Conservation (phyloP, 2,797 vertebrate species). For the Schizopygopsis malacanthus region DNA sequence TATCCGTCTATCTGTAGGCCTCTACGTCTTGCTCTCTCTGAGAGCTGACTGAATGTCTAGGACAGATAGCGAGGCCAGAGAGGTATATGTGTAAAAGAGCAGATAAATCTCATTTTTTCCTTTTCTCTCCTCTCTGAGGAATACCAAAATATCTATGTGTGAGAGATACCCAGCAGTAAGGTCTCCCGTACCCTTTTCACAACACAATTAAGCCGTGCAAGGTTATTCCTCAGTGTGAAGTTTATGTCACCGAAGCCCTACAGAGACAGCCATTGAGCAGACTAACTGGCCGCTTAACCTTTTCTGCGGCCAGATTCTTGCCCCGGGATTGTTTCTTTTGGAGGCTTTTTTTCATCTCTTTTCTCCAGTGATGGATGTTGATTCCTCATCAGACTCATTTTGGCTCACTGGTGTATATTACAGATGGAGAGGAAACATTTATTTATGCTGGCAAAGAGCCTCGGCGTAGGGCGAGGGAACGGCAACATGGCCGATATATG, state of each 20-base stretch:
- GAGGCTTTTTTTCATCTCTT: conserved; percentile 51
- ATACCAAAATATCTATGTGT: conserved; percentile 11
- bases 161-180: conserved; percentile 36
- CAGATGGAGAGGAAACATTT: conserved; percentile 67
- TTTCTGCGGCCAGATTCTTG: conserved; percentile 43
- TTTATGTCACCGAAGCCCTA: conserved; percentile 40
- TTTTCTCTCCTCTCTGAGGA: conserved; percentile 6
- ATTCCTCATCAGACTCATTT: conserved; percentile 76
- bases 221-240: conserved; percentile 52
- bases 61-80: conserved; percentile 34
- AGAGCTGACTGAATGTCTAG: conserved; percentile 21
- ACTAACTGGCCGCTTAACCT: conserved; percentile 59
- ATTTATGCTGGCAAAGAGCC: conserved; percentile 75
- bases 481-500: conserved; percentile 26
- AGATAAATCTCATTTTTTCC: conserved; percentile 17
- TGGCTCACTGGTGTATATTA: conserved; percentile 59
- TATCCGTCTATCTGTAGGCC: conserved; percentile 28
- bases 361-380: conserved; percentile 68
- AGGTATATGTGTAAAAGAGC: conserved; percentile 33
- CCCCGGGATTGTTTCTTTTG: conserved; percentile 73
- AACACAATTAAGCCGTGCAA: conserved; percentile 52
- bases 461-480: conserved; percentile 21
- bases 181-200: conserved; percentile 52
- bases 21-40: conserved; percentile 33
- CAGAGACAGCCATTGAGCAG: conserved; percentile 47